A percentile compares a stretch with the other conserved stretches of the same genome.
These are phyloP conservation scores for Chaunax sp. DNA, from an alignment of 2,797 vertebrate species.

Conservation along the genomic window DNA sequence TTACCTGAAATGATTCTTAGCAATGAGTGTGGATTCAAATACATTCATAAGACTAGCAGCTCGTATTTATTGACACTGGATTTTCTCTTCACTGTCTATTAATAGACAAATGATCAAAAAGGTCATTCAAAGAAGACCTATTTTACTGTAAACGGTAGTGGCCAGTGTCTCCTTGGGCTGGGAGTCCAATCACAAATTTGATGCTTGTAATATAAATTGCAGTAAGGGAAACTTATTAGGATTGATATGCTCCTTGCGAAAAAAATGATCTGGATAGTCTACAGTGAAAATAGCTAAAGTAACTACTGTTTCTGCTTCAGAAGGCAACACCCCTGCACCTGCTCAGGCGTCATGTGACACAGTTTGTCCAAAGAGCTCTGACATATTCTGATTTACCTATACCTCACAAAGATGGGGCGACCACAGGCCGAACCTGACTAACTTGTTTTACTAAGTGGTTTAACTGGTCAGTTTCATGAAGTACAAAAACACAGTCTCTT, in stretches of 20 bases:
- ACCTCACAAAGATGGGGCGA: background rate
- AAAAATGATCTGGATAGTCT: background rate
- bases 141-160: conserved; percentile 15
- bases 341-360: background rate
- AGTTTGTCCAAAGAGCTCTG: background rate
- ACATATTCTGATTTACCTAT: background rate
- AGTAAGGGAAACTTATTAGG: too few relatives aligned
- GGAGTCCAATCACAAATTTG: background rate
- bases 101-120: conserved; percentile 2
- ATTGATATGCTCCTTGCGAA: background rate
- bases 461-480: conserved; percentile 1
- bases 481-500: background rate
- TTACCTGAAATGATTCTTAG: conserved; percentile 24
- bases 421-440: background rate
- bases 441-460: background rate
- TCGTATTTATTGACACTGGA: background rate
- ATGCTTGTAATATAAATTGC: too few relatives aligned
- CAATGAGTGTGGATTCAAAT: conserved; percentile 16
- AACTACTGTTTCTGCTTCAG: background rate
- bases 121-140: background rate
- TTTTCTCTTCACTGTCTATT: background rate
- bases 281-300: too few relatives aligned
- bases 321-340: background rate
- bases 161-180: background rate
- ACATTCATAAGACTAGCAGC: background rate